Evolutionary conservation across 2,113 vertebrate species (phyloP), one percentile per base, ranked within the genome.

Genomic region (Tychaedon coryphoeus): DNA sequence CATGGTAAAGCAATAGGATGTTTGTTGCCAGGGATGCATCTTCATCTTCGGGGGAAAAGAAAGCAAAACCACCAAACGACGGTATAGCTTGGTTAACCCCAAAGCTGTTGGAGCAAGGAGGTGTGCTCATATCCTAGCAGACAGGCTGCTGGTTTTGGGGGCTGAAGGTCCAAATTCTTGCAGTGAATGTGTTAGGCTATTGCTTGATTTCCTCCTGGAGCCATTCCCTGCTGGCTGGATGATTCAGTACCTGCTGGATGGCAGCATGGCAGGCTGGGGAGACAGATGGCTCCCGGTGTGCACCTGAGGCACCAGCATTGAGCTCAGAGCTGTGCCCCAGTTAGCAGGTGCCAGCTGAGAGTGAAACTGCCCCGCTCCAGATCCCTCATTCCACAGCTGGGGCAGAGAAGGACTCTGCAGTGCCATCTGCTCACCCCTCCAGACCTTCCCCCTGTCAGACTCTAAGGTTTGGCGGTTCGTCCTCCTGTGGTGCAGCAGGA

Each of bases 271-370:
- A 76, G 26, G 45, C 11, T 76, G 66, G 26, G 36, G 10, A 33
- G 34, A 47, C 8, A 28, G 33, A 28, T 72, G 51, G 58, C 36
- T 86, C 6, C 0, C 2, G 25, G 19, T 18, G 7, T 9, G 88
- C 67, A 36, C 64, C 71, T 23, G 60, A 34, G 25, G 58, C 36
- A 56, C 0, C 0, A 60, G 8, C 33, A n/a, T 3, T 0, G 0
- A 60, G 45, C 19, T 75, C 62, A 76, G 20, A 65, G 42, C 42
- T 34, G 12, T 0, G 1, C 2, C 20, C 16, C 53, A 51, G 25
- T 51, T 67, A 81, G 19, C 18, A 56, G 53, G 7, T 69, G 38
- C n/a, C 1, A 2, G 23, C 22, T 36, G 3, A 19, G 16, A 11
- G 33, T 26, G 36, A 50, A 54, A 31, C n/a, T 61, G 34, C 34